Conservation (phyloP, 2,888 invertebrate genomes). For the Ctenicera cuprea region DNA sequence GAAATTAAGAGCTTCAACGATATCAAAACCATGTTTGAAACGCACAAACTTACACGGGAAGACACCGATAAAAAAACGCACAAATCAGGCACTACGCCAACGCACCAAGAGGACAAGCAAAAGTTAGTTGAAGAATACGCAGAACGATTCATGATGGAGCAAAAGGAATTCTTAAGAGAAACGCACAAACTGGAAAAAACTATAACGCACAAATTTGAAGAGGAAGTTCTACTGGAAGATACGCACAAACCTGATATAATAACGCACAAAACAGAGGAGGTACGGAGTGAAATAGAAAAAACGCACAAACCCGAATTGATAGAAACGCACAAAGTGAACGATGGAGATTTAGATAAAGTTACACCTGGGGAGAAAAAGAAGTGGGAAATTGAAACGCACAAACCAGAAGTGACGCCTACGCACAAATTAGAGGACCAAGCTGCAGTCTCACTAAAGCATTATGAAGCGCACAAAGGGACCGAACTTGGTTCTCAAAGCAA, state of each 20-base stretch:
- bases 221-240: background rate
- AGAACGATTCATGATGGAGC: slow-evolving; percentile 45
- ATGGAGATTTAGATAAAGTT: too few relatives aligned
- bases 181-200: slow-evolving; percentile 16
- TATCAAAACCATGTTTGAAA: slow-evolving; percentile 38
- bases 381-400: slow-evolving; percentile 53
- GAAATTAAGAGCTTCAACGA: slow-evolving; percentile 20
- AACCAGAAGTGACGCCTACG: slow-evolving; percentile 53
- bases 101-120: slow-evolving; percentile 38
- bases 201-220: background rate
- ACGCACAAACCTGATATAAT: slow-evolving; percentile 10
- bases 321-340: slow-evolving; percentile 18
- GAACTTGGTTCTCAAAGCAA: slow-evolving; percentile 58
- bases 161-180: slow-evolving; percentile 43
- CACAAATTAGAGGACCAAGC: slow-evolving; percentile 59
- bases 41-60: background rate
- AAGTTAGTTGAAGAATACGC: slow-evolving; percentile 48
- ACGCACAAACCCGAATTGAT: slow-evolving; percentile 33
- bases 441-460: slow-evolving; percentile 57
- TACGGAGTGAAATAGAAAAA: slow-evolving; percentile 10
- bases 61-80: slow-evolving; percentile 26
- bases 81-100: slow-evolving; percentile 41
- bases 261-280: slow-evolving; percentile 31
- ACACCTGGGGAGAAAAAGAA: background rate
- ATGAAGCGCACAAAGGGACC: slow-evolving; percentile 64